A percentile compares a stretch with the other conserved stretches of the same genome.
Conservation (phyloP, 2,797 vertebrate genomes). For the Oreochromis mossambicus region DNA sequence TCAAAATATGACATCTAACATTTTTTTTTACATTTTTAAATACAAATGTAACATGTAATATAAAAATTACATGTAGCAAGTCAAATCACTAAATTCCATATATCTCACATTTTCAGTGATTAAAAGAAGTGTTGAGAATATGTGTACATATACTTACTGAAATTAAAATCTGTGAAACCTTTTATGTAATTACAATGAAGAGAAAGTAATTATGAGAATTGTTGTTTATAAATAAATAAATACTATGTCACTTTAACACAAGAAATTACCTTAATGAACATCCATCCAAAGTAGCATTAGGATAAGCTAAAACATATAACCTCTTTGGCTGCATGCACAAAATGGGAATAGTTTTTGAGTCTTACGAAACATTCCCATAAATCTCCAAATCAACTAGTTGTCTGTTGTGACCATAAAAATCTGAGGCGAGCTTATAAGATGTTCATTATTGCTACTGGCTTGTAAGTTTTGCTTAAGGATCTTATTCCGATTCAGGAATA, state of each 20-base stretch:
- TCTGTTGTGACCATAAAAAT: neutral
- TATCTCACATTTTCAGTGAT: neutral
- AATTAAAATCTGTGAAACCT: neutral
- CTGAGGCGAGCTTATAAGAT: neutral
- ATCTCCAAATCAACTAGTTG: neutral
- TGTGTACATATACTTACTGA: neutral
- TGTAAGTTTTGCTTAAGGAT: neutral
- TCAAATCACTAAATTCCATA: neutral
- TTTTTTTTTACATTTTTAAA: no score
- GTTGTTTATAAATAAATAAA: neutral
- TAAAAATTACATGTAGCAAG: neutral
- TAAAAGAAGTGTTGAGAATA: neutral
- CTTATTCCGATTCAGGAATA: neutral
- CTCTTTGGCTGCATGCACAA: neutral
- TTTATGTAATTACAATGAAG: neutral
- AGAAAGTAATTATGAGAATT: neutral
- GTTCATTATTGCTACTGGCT: neutral
- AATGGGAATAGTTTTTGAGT: neutral
- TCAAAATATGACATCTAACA: neutral
- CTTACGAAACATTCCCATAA: neutral
- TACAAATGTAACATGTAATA: neutral
- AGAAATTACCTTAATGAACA: neutral
- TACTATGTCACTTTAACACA: neutral
- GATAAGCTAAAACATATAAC: neutral
- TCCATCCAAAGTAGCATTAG: neutral